Base-by-base conservation (phyloP, 2,113 vertebrate species). In the Coptodon rendalli region DNA sequence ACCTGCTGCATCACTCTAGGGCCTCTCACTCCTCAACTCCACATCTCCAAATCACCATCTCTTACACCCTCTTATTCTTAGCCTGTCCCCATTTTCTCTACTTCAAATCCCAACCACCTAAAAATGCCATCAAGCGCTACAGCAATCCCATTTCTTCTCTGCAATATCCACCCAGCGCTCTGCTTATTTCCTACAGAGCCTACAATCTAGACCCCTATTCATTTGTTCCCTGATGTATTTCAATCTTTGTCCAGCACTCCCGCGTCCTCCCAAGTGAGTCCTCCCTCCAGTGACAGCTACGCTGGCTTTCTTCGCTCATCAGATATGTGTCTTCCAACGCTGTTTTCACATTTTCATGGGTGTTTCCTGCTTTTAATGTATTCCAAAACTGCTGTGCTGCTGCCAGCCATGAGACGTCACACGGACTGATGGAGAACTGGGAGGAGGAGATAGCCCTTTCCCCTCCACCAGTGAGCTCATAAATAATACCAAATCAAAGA, bases 401-500 rank as follows among this genome's bases (percentile, higher is more conserved):
- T 93, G 87, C 87, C 91, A 92, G 92, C 83, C 71, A 83, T 40
- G 86, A 92, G 88, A 91, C 71, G 53, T 92, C 90, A 92, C 86
- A 31, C 56, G 88, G 89, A 89, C 87, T 91, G 92, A 90, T 86
- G 68, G 88, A 94, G 81, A 82, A 59, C 94, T 88, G 86, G 89
- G 86, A 38, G 89, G 89, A 31, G 91, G 83, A 92, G 89, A 87
- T 83, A 92, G 86, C 61, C 89, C 87, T 73, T 79, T 63, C 14
- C 86, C 50, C 79, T 73, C 40, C 45, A 53, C 82, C 36, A n/a
- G 63, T 85, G 88, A 92, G 78, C 90, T 95, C 94, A 93, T 94
- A 95, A 94, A 95, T 93, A 92, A 93, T 82, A 85, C 86, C 14
- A 53, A 93, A 95, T 95, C 91, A 95, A 93, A 95, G 82, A 89